phyloP scores from a whole-genome alignment of 2,113 vertebrate species.

The Mustelus asterias region DNA sequence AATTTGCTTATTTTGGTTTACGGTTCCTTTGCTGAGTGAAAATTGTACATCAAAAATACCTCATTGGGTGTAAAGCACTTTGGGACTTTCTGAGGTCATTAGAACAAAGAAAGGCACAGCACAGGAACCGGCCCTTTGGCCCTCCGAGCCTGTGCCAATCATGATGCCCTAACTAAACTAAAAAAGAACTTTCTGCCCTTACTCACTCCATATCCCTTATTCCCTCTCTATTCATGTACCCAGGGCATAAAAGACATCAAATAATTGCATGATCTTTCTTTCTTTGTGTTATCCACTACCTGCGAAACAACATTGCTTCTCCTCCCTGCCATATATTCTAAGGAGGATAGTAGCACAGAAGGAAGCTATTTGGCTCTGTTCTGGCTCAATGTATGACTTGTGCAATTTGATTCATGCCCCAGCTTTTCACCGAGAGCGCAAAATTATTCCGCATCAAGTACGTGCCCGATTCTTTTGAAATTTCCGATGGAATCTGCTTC shows the following conservation, averaged over 20 bases:
- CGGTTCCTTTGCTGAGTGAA: neutral
- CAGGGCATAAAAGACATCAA: neutral
- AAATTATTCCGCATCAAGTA: neutral
- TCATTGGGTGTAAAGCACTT: neutral
- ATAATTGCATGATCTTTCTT: neutral
- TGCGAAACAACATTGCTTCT: neutral
- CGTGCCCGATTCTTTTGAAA: neutral
- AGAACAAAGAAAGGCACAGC: too few species aligned
- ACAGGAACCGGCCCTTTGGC: too few species aligned
- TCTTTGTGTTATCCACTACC: neutral
- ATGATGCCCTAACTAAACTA: too few species aligned
- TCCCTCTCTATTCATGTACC: too few species aligned
- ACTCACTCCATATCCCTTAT: too few species aligned
- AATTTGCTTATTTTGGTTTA: neutral
- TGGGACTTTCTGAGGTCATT: neutral
- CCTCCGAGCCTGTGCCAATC: too few species aligned
- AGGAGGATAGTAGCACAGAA: neutral
- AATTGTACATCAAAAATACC: neutral
- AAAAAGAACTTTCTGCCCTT: too few species aligned
- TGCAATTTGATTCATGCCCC: neutral
- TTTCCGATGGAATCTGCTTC: neutral
- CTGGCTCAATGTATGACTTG: neutral
- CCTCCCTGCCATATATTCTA: neutral
- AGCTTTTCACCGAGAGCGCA: neutral
- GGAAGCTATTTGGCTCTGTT: neutral